These are phyloP conservation scores for Cyanoliseus patagonus DNA, from an alignment of 2,113 vertebrate species.

Conservation along the genomic window DNA sequence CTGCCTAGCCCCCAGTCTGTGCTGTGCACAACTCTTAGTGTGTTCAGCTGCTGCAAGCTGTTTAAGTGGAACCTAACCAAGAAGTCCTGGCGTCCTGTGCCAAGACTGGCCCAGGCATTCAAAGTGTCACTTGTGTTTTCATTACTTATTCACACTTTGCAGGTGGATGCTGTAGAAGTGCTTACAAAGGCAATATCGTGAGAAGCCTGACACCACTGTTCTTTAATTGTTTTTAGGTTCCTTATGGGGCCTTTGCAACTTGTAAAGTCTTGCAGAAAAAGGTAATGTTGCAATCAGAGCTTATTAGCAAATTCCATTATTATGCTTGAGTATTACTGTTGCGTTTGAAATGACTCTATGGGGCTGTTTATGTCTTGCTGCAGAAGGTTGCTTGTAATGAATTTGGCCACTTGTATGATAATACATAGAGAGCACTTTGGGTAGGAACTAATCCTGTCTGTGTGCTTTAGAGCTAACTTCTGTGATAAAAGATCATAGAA, in stretches of 20 bases:
- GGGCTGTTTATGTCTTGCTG: neutral
- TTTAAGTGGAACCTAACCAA: neutral
- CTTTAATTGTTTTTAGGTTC: slow-evolving; percentile 78
- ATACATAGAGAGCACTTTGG: neutral
- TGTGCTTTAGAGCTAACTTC: neutral
- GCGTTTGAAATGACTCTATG: neutral
- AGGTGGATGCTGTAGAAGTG: neutral
- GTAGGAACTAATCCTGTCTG: neutral
- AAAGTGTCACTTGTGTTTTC: neutral
- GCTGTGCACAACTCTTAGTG: neutral
- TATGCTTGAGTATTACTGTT: neutral
- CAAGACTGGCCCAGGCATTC: neutral
- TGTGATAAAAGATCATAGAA: neutral
- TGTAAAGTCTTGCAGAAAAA: slow-evolving; percentile 96
- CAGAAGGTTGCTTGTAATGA: neutral
- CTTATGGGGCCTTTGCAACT: slow-evolving; percentile 86
- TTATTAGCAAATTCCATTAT: neutral
- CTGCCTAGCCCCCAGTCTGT: neutral
- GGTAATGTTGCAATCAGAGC: slow-evolving; percentile 69
- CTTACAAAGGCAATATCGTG: neutral
- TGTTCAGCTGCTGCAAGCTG: neutral
- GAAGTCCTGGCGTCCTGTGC: neutral
- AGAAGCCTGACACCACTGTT: neutral
- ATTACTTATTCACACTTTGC: neutral
- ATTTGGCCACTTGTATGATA: neutral